Evolutionary conservation across 2,888 invertebrate species (phyloP).

Genomic region (Drosophila leonis): DNA sequence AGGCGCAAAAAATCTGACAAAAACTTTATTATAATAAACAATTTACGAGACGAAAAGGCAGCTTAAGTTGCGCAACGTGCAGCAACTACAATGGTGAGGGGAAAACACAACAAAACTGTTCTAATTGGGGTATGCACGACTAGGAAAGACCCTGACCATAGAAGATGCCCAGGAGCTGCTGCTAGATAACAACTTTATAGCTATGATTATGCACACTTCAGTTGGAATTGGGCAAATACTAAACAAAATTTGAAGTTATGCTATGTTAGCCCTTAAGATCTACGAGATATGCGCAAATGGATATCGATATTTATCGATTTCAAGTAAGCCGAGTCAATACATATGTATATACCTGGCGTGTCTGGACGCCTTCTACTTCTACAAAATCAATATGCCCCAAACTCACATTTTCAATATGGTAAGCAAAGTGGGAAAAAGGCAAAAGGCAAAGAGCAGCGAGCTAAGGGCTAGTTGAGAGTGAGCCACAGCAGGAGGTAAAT

Average conservation of each 20-base stretch:
- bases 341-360: background rate
- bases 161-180: no score
- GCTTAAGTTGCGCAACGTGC: conserved; percentile 18
- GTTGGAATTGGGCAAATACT: background rate
- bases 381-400: background rate
- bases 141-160: background rate
- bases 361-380: no score
- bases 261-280: no score
- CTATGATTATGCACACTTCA: background rate
- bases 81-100: conserved; percentile 12
- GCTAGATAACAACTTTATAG: background rate
- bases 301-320: background rate
- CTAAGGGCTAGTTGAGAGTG: background rate
- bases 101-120: background rate
- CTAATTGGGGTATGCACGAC: background rate
- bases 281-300: background rate
- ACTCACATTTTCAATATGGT: background rate
- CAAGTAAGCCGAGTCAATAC: no score
- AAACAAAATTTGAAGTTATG: background rate
- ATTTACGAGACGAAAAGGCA: conserved; percentile 33
- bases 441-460: background rate
- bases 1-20: conserved; percentile 2
- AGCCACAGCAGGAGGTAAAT: conserved; percentile 5
- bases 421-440: background rate
- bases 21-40: conserved; percentile 50